Conservation (phyloP, 2,113 vertebrate genomes). For the Equus przewalskii region DNA sequence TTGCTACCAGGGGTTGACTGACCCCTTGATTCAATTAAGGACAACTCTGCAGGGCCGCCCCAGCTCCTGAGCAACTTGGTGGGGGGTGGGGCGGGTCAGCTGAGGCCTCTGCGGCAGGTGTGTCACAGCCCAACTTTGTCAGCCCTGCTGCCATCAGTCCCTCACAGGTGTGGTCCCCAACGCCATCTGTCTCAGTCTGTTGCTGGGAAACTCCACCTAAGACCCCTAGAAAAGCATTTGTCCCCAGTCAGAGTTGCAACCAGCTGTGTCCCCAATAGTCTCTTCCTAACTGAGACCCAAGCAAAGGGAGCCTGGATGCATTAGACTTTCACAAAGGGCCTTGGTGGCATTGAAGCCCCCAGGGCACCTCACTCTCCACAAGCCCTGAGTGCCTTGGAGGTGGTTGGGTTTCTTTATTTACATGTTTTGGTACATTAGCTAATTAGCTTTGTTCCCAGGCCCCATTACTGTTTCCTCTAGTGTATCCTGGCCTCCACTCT, state of each 20-base stretch:
- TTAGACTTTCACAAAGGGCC: background rate
- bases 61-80: too few species aligned
- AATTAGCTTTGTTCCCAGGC: constrained; percentile 82
- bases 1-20: background rate
- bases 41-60: background rate
- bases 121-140: background rate
- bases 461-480: constrained; percentile 85
- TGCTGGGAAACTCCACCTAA: background rate
- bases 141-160: fast-evolving
- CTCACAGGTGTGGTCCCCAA: background rate
- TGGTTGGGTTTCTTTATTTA: constrained; percentile 78
- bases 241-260: too few species aligned
- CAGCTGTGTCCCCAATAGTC: fast-evolving
- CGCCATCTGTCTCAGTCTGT: background rate
- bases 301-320: fast-evolving
- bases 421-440: constrained; percentile 84
- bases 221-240: background rate
- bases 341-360: background rate
- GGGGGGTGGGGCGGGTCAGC: background rate
- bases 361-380: constrained; percentile 16
- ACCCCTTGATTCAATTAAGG: background rate
- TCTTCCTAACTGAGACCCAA: background rate
- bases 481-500: constrained; percentile 80
- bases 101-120: background rate
- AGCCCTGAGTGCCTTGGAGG: constrained; percentile 66